These are phyloP conservation scores for Cydia pomonella DNA, from an alignment of 1,140 invertebrate genomes.

Conservation along the genomic window DNA sequence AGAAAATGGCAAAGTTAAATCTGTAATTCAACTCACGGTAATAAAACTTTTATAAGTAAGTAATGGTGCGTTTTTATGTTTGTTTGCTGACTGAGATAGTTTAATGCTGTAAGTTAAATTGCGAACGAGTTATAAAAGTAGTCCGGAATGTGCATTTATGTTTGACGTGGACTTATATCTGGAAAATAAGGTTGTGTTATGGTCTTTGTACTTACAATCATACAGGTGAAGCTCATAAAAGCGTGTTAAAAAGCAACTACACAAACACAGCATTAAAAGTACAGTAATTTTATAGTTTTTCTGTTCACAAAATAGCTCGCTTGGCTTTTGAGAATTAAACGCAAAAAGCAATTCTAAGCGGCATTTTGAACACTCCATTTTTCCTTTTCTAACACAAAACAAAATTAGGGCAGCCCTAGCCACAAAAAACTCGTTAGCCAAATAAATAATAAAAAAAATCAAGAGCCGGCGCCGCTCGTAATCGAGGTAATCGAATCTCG, in stretches of 20 bases:
- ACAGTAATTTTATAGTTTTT: neutral
- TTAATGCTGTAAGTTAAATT: constrained; percentile 29
- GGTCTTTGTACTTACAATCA: no score
- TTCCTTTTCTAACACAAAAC: neutral
- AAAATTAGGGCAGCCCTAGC: constrained; percentile 15
- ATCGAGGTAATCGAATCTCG: constrained; percentile 32
- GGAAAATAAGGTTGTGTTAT: neutral
- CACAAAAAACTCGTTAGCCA: neutral
- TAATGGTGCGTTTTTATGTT: constrained; percentile 22
- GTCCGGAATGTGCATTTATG: neutral
- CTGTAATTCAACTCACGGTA: constrained; percentile 1
- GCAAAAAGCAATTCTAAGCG: neutral
- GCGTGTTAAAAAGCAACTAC: no score
- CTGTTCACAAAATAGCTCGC: no score
- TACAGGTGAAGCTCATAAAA: no score
- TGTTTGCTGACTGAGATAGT: constrained; percentile 24
- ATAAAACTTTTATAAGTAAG: constrained; percentile 23
- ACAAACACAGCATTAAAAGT: neutral
- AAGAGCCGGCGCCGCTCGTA: constrained; percentile 18
- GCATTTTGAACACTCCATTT: neutral
- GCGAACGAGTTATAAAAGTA: constrained; percentile 17
- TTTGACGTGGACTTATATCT: neutral
- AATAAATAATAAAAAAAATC: neutral
- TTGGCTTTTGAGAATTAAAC: no score
- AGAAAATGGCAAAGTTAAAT: constrained; percentile 4